Base-by-base conservation (phyloP, 2,888 invertebrate genomes). In the Halocaridina rubra region DNA sequence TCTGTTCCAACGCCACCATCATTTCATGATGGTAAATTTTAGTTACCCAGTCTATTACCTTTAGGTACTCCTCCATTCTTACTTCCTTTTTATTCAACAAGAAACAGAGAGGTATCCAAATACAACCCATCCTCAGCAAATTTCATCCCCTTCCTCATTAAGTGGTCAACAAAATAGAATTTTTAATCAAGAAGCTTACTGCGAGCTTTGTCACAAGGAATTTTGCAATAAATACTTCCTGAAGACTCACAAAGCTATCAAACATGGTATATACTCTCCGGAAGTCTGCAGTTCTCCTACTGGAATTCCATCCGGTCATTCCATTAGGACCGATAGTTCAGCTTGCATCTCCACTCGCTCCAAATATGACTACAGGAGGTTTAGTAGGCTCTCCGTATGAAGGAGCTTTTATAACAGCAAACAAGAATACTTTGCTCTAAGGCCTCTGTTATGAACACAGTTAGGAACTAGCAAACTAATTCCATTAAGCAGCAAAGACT, bases 181-280 rank as follows among this genome's bases (percentile, higher is more conserved):
- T 39, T 88, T 89, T 80, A 90, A 91, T 88, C 90, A 90, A 39
- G 91, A 91, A 80, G 91, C 91, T 27, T 92, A 93, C 89, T 95
- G 95, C 90, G 95, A 95, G 89, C 91, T 95, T 86, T 95, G 95
- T 90, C 93, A 94, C 84, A 95, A 94, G 90, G 93, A 94, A 79
- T 95, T 95, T 90, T 93, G 94, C 88, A 95, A 94, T 90, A 94
- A 95, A 88, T 94, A 94, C 84, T 94, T 94, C 89, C 92, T 95
- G 88, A 93, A 98, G 92, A 98, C 98, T 46, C 98, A 99, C 92
- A 97, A 97, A 91, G 97, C 98, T 39, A 98, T 98, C 91, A 98
- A 98, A 90, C 98, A 99, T 91, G 98, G 98, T 32, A 97, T 98
- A 89, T 97, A 96, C 90, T 94, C 94, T 4, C 88, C 88, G 2